Evolutionary conservation across 2,113 vertebrate genomes (phyloP).

Genomic region (Microtus ochrogaster): DNA sequence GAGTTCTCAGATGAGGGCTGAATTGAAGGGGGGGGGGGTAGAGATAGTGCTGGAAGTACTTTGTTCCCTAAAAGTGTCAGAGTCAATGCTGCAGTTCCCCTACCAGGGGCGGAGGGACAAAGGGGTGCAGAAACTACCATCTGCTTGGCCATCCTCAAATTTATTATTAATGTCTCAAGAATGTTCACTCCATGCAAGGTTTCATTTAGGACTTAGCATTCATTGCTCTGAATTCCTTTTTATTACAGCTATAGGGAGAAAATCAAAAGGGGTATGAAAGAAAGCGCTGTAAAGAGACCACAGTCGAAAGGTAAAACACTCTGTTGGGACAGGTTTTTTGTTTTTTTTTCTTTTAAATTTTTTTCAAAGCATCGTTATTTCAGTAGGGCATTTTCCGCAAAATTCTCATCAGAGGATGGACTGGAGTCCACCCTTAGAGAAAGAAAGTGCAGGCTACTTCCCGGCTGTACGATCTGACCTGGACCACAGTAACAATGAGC

Average conservation of each 20-base stretch:
- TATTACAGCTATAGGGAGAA: constrained; percentile 63
- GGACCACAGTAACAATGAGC: constrained; percentile 41
- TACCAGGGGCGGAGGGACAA: constrained; percentile 87
- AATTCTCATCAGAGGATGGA: constrained; percentile 57
- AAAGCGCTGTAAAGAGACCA: constrained; percentile 6
- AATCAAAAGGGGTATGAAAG: constrained; percentile 63
- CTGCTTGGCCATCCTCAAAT: constrained; percentile 70
- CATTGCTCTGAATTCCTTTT: constrained; percentile 72
- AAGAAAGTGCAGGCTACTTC: constrained; percentile 22
- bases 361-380: constrained; percentile 53
- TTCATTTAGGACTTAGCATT: constrained; percentile 78
- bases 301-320: constrained; percentile 66
- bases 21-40: constrained; percentile 81
- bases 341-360: too few relatives aligned
- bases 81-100: constrained; percentile 89
- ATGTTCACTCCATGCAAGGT: constrained; percentile 70
- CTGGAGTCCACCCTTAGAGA: constrained; percentile 14
- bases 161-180: constrained; percentile 82
- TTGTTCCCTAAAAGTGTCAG: constrained; percentile 93
- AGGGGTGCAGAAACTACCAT: constrained; percentile 78
- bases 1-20: constrained; percentile 90
- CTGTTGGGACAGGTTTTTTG: not conserved
- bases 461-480: constrained; percentile 18
- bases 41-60: constrained; percentile 86
- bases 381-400: not conserved